phyloP scores from a whole-genome alignment of 2,797 vertebrate species.

The Gymnopithys bicolor region DNA sequence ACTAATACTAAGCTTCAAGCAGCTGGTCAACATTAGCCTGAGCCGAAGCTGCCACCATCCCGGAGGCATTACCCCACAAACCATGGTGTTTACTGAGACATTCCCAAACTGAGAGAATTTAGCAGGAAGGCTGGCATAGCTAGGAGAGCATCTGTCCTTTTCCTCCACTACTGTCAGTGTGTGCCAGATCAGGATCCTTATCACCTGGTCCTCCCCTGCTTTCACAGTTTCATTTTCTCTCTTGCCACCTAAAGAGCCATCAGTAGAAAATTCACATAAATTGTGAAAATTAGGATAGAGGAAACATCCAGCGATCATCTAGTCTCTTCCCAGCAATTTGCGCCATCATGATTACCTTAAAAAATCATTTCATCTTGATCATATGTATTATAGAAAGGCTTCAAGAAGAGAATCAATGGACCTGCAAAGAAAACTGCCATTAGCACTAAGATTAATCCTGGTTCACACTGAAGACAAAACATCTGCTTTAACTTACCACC shows the following conservation, averaged over 20 bases:
- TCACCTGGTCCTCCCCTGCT: not conserved
- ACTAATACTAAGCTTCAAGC: not conserved
- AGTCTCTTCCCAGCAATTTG: not conserved
- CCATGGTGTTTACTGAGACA: fast-evolving
- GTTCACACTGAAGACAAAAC: not conserved
- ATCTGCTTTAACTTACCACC: not conserved
- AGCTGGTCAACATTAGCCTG: not conserved
- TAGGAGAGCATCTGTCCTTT: not conserved
- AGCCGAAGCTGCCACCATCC: not conserved
- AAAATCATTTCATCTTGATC: conserved; percentile 6
- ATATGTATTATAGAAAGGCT: not conserved
- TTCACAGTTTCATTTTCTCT: not conserved
- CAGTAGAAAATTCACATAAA: not conserved
- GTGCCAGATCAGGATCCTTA: not conserved
- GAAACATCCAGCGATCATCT: not conserved
- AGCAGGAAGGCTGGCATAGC: fast-evolving
- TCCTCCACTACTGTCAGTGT: not conserved
- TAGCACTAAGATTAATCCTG: not conserved
- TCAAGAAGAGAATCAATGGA: not conserved
- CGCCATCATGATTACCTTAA: not conserved
- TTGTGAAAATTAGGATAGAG: not conserved
- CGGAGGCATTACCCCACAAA: not conserved
- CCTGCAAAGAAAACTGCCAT: not conserved
- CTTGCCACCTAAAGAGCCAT: not conserved
- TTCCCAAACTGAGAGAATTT: not conserved